Evolutionary conservation across 2,888 invertebrate species (phyloP), one percentile per base, ranked within the genome.

Genomic region (Nysson spinosus): DNA sequence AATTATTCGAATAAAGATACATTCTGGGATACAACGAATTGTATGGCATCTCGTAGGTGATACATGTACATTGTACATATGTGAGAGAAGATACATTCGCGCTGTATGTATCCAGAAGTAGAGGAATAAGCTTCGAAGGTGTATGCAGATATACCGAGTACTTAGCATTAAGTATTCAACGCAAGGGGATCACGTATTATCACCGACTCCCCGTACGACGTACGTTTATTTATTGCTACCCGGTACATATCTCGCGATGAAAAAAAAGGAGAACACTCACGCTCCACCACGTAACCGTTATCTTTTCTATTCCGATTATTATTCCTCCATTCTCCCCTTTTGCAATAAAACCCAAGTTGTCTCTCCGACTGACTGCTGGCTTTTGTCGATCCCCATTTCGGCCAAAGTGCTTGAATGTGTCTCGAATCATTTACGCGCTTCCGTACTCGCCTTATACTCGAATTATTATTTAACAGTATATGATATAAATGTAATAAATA

Each of bases 141-240:
- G 73, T 77, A 81, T 81, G 82, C 82, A 83, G 82, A 84, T 83
- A 85, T 80, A 83, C 72, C 75, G 83, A 83, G 83, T 85, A 83
- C 84, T 85, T 82, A 82, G 81, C 84, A 86, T 86, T 84, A 86
- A 86, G 84, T 84, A 86, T 86, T 86, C 85, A 86, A 82, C 81
- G 81, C 82, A 81, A 83, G 83, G 85, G 85, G 83, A 86, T 86
- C 86, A 82, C 85, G 85, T 85, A 86, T 86, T 86, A 86, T 86
- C 85, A 79, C 79, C 76, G 79, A 76, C 77, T 83, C 83, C 81
- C 81, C 77, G 55, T 71, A 78, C 81, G 72, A 76, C 76, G 77
- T 79, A 78, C 80, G 80, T 81, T 84, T 86, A 85, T 86, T 86
- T 85, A 85, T 86, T 82, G 81, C 83, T 75, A 67, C 60, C 57